These are phyloP conservation scores for Athetis lepigone DNA, from an alignment of 2,888 invertebrate genomes.

Conservation along the genomic window DNA sequence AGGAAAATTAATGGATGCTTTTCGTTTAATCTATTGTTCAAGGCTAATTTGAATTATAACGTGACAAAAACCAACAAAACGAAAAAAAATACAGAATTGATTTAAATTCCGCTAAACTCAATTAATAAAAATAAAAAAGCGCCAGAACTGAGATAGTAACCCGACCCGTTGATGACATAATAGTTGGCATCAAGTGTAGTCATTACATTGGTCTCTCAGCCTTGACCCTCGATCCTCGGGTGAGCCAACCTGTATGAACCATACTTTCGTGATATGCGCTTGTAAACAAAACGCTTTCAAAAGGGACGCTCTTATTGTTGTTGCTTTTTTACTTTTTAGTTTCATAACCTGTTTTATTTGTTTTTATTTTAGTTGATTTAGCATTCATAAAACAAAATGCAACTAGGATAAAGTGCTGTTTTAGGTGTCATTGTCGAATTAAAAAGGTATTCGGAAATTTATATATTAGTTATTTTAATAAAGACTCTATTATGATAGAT, in stretches of 20 bases:
- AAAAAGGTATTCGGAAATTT: not conserved
- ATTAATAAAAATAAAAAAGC: conserved; percentile 8
- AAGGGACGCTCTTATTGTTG: conserved; percentile 53
- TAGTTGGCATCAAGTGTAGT: conserved; percentile 69
- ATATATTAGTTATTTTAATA: not conserved
- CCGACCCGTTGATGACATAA: conserved; percentile 70
- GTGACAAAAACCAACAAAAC: not conserved
- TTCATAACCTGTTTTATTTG: conserved; percentile 32
- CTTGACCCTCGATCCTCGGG: conserved; percentile 81
- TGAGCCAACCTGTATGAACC: conserved; percentile 73
- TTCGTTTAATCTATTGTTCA: not conserved
- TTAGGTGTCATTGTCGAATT: conserved; percentile 16
- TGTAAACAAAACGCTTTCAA: conserved; percentile 66
- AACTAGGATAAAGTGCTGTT: conserved; percentile 11
- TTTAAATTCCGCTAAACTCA: not conserved
- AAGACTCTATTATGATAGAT: not conserved
- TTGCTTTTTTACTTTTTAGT: conserved; percentile 26
- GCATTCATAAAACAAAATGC: conserved; percentile 17
- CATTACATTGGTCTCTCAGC: conserved; percentile 72
- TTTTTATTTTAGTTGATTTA: conserved; percentile 20
- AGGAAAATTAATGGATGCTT: conserved; percentile 14
- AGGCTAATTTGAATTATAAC: too few species aligned
- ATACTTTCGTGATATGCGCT: conserved; percentile 67
- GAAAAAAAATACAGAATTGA: not conserved
- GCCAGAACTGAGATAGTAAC: conserved; percentile 33